These are phyloP conservation scores for Typhlomys cinereus DNA, from an alignment of 2,113 vertebrate genomes.

Conservation along the genomic window DNA sequence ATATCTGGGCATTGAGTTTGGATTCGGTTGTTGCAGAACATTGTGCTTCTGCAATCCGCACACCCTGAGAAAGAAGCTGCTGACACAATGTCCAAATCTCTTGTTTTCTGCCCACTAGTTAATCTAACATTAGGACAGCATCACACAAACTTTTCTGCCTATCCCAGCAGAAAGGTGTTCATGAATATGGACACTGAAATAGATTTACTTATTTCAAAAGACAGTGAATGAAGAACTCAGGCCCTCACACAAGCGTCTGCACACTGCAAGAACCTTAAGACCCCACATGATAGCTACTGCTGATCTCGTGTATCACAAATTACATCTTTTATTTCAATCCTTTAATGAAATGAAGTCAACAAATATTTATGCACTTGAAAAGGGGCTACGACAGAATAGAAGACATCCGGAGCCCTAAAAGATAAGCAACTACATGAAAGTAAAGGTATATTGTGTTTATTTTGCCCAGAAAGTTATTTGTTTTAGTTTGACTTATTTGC, in stretches of 20 bases:
- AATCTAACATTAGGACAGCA: background rate
- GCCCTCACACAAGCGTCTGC: background rate
- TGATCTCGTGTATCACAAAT: background rate
- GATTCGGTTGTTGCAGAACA: conserved; percentile 20
- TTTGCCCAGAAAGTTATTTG: background rate
- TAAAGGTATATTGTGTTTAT: background rate
- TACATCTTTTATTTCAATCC: background rate
- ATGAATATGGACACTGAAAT: background rate
- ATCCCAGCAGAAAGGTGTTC: background rate
- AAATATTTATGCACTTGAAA: background rate
- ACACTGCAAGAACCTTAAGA: background rate
- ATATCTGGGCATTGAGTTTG: background rate
- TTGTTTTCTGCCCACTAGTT: background rate
- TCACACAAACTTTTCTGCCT: background rate
- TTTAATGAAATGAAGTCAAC: background rate
- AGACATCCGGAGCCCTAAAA: background rate
- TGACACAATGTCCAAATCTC: background rate
- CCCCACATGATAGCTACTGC: background rate
- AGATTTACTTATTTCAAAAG: background rate
- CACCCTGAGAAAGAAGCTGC: too few species aligned
- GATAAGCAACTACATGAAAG: too few species aligned
- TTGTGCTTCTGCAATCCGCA: background rate
- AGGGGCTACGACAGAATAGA: background rate
- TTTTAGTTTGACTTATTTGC: conserved; percentile 7
- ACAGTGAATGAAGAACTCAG: background rate